Conservation (phyloP, 2,797 vertebrate genomes). For the Babyrousa celebensis region DNA sequence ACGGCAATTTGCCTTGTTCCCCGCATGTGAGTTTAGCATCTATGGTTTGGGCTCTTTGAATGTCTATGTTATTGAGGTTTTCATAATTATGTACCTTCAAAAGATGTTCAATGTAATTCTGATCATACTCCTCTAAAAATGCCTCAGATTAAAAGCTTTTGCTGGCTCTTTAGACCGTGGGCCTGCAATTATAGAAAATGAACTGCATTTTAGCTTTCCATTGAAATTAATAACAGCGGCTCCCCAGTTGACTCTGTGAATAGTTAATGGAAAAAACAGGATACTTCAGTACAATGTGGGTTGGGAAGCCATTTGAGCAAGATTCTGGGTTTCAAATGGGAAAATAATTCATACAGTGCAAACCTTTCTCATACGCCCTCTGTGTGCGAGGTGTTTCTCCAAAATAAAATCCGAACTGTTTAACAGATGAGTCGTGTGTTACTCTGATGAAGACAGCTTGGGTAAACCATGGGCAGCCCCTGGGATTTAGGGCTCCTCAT, state of each 20-base stretch:
- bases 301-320: conserved; percentile 92
- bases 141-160: conserved; percentile 93
- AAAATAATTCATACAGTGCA: conserved; percentile 91
- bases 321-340: conserved; percentile 92
- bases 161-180: conserved; percentile 91
- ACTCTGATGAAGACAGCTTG: neutral
- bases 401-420: conserved; percentile 77
- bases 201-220: conserved; percentile 92
- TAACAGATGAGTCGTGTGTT: conserved; percentile 52
- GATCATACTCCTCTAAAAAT: conserved; percentile 91
- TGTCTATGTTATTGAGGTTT: conserved; percentile 85
- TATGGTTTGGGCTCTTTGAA: conserved; percentile 82
- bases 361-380: conserved; percentile 81
- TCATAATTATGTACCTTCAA: conserved; percentile 90
- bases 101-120: conserved; percentile 90
- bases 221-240: conserved; percentile 92
- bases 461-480: neutral
- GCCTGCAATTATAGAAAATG: conserved; percentile 93
- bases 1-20: neutral
- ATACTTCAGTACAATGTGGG: conserved; percentile 89
- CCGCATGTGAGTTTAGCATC: conserved; percentile 74
- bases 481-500: neutral
- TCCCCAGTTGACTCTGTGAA: conserved; percentile 92
- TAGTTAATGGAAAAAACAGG: conserved; percentile 93
- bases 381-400: conserved; percentile 74